Conservation (phyloP, 2,113 vertebrate species). For the Pogona vitticeps region DNA sequence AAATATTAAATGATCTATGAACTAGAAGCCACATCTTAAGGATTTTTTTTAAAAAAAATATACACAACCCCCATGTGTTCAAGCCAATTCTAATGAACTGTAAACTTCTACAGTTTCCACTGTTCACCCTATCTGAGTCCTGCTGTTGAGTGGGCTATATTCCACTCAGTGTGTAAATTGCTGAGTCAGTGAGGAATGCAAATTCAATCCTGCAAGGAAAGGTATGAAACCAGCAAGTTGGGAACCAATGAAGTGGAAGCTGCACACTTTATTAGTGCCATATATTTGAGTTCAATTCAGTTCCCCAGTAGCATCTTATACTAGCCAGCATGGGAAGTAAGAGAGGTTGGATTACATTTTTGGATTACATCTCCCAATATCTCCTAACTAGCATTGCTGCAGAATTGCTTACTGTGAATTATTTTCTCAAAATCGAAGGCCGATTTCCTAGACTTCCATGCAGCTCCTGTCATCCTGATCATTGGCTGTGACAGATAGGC, state of each 20-base stretch:
- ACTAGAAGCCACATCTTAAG: conserved; percentile 23
- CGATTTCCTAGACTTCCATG: neutral
- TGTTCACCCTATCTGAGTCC: neutral
- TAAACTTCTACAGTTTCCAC: neutral
- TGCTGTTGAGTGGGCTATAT: neutral
- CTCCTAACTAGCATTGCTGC: neutral
- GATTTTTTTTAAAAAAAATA: neutral
- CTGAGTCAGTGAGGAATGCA: neutral
- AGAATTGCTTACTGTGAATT: neutral
- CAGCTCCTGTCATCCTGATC: neutral
- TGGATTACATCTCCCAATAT: neutral
- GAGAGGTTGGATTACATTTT: neutral
- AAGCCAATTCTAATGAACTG: neutral
- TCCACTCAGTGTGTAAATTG: neutral
- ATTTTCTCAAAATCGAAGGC: neutral
- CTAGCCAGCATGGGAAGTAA: neutral
- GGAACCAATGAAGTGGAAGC: neutral
- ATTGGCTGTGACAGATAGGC: neutral
- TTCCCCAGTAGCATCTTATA: neutral
- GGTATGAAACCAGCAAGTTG: neutral
- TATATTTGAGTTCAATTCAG: neutral
- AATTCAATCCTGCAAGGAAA: neutral
- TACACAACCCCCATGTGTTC: neutral
- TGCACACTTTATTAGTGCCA: accelerated
- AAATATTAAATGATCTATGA: conserved; percentile 17